Base-by-base conservation (phyloP, 2,888 invertebrate species). In the Panopea generosa region DNA sequence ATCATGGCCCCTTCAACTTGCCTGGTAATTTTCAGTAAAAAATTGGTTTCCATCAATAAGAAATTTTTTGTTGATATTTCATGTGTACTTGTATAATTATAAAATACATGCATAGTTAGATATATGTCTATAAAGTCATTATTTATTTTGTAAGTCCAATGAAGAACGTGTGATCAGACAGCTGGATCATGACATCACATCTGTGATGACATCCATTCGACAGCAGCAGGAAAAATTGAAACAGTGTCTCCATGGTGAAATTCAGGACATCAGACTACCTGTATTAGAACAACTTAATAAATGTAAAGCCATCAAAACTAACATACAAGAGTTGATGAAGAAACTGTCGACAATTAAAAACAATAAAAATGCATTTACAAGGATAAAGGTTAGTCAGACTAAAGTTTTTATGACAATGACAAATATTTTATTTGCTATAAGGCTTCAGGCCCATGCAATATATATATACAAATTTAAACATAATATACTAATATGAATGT, bases 351-450 rank as follows among this genome's bases (percentile, higher is more conserved):
- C 68, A 20, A 74, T 85, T 20, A 72, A 81, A 16, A 69, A 68
- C 43, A 73, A 70, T n/a, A 74, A 70, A 59, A 72, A 85, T 61
- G 49, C 74, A 11, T 71, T 75, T 49, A 59, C 78, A 1, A 62
- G 73, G 55, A 80, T 85, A 24, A 80, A 82, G 77, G 84, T 84
- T 55, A 55, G n/a, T n/a, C n/a, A n/a, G n/a, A n/a, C n/a, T 38
- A n/a, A n/a, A n/a, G n/a, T n/a, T n/a, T n/a, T n/a, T n/a, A n/a
- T n/a, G n/a, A n/a, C n/a, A n/a, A n/a, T n/a, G n/a, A n/a, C n/a
- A n/a, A n/a, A n/a, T n/a, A n/a, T n/a, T n/a, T n/a, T n/a, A n/a
- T n/a, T n/a, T n/a, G n/a, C n/a, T n/a, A n/a, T n/a, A n/a, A n/a
- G n/a, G n/a, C n/a, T n/a, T n/a, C n/a, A n/a, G n/a, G n/a, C n/a